Base-by-base conservation (phyloP, 2,797 vertebrate species). In the Gobionotothen gibberifrons region DNA sequence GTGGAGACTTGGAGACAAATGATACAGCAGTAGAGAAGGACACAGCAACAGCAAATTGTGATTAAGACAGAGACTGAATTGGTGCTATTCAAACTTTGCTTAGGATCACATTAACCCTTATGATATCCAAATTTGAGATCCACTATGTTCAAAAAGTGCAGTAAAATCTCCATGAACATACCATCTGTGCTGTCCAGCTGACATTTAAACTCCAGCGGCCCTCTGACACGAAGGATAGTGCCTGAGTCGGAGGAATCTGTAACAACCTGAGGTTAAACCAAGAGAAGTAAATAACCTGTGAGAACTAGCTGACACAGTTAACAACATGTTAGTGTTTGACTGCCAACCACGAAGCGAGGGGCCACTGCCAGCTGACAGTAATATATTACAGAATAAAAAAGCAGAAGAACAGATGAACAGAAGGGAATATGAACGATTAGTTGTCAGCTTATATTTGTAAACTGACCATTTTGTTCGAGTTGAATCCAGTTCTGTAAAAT, bases 141-240 rank as follows among this genome's bases (percentile, higher is more conserved):
- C 0, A 19, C 15, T 8, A 13, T 4, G 7, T n/a, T 7, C 10
- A 42, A 44, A 22, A 3, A 42, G 10, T 26, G 17, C 2, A 15
- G n/a, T 8, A 17, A 51, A 62, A 29, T 2, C 5, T 66, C 40
- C 9, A 0, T 76, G 55, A 76, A 93, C 93, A 15, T 63, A 99
- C 98, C 96, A 84, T 97, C 93, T 22, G 93, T 92, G 85, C 84
- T 90, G 59, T 95, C 91, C 70, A 98, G 88, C 39, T 92, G 94
- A 94, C 97, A 99, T 51, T 91, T 95, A 55, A 98, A 92, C 85
- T 96, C 95, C 84, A 98, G 93, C 47, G 93, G 94, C 21, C 97
- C 97, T 89, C 93, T 95, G 48, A 97, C 84, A 79, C 97, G 95
- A 78, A 98, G 94, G 46, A 98, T 85, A 44, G 95, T 83, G 72